Evolutionary conservation across 1,140 invertebrate genomes (phyloP).

Genomic region (Drosophila fuyamai): DNA sequence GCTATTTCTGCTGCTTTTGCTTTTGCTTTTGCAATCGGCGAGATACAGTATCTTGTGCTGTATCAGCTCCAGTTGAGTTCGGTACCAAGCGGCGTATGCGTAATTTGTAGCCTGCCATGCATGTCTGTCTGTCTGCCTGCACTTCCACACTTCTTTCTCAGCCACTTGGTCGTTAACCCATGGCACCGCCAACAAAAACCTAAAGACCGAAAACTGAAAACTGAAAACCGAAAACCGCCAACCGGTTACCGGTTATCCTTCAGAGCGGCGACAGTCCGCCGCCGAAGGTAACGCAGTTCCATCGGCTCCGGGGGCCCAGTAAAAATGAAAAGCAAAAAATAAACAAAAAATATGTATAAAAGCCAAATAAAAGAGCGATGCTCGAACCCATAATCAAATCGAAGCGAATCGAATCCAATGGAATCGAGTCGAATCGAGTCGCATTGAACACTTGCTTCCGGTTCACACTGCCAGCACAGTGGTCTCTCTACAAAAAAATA

Average conservation of each 20-base stretch:
- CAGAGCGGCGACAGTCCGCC: constrained; percentile 43
- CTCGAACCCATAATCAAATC: constrained; percentile 47
- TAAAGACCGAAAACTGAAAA: constrained; percentile 5
- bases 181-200: constrained; percentile 26
- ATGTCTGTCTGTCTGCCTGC: constrained; percentile 70
- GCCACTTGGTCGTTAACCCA: constrained; percentile 68
- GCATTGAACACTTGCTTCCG: constrained; percentile 28
- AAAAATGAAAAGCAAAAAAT: constrained; percentile 10
- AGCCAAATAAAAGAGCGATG: constrained; percentile 35
- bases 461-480: constrained; percentile 31
- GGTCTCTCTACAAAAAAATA: not conserved
- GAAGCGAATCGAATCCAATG: constrained; percentile 25
- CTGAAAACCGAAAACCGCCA: constrained; percentile 10
- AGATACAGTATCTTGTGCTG: constrained; percentile 67
- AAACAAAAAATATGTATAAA: not conserved
- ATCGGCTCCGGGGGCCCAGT: constrained; percentile 6
- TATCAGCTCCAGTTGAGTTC: constrained; percentile 16
- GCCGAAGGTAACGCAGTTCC: constrained; percentile 56
- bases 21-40: constrained; percentile 53
- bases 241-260: constrained; percentile 68
- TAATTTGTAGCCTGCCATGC: constrained; percentile 79
- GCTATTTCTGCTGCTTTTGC: constrained; percentile 9
- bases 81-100: constrained; percentile 69
- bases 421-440: constrained; percentile 4
- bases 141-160: constrained; percentile 26